A percentile compares a stretch with the other conserved stretches of the same genome.
Conservation (phyloP, 2,113 vertebrate species). For the Pelusios castaneus region DNA sequence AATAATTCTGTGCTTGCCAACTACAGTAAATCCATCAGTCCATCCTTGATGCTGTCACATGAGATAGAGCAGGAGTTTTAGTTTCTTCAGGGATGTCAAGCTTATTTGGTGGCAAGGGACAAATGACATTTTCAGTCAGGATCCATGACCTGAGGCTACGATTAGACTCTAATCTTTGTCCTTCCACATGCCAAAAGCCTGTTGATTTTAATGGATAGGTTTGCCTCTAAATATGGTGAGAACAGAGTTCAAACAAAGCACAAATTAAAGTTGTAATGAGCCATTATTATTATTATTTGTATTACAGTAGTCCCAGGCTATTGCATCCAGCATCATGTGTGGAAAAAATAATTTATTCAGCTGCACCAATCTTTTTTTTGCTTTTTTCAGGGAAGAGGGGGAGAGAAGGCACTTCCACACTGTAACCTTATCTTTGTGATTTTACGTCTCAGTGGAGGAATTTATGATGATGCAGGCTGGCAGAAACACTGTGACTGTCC, state of each 20-base stretch:
- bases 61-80: not conserved
- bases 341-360: not conserved
- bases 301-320: not conserved
- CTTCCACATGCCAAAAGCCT: not conserved
- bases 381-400: too few species aligned
- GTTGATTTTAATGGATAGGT: not conserved
- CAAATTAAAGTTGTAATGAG: not conserved
- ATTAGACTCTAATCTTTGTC: not conserved
- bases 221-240: not conserved
- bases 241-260: not conserved
- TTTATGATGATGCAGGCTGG: too few species aligned
- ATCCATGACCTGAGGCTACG: not conserved
- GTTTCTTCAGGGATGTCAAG: not conserved
- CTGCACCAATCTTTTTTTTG: not conserved
- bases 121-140: not conserved
- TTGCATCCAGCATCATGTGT: not conserved
- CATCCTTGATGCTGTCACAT: not conserved
- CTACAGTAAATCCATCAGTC: accelerated
- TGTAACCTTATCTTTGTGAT: too few species aligned
- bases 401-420: too few species aligned
- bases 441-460: too few species aligned
- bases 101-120: not conserved
- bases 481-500: too few species aligned
- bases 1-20: not conserved
- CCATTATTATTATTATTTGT: not conserved